Percentiles rank a stretch among this genome's conserved stretches.
Conservation (phyloP, 2,888 invertebrate species). For the Sericinus montela region DNA sequence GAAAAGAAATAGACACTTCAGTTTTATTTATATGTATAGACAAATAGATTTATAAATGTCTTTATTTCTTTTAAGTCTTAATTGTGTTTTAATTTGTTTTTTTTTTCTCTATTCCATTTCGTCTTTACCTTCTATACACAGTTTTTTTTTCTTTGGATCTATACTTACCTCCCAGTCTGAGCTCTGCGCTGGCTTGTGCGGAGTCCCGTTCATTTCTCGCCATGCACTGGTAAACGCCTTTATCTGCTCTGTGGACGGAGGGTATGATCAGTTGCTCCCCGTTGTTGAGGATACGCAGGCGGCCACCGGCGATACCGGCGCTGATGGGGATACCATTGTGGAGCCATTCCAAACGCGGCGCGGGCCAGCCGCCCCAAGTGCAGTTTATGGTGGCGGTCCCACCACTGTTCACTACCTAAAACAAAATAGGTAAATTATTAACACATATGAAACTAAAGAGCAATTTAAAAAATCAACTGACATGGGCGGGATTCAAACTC, state of each 20-base stretch:
- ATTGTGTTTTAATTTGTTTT: no score
- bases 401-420: conserved; percentile 90
- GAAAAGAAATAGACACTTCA: no score
- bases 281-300: conserved; percentile 47
- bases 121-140: no score
- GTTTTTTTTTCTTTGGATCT: no score
- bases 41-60: no score
- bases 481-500: no score
- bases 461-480: no score
- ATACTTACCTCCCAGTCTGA: conserved; percentile 86
- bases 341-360: conserved; percentile 85
- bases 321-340: conserved; percentile 84
- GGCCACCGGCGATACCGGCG: conserved; percentile 61
- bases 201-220: conserved; percentile 88
- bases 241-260: conserved; percentile 86
- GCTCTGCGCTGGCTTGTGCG: conserved; percentile 88
- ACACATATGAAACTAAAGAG: no score
- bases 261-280: conserved; percentile 63
- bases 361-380: conserved; percentile 87
- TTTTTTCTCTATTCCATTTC: no score
- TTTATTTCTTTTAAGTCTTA: no score
- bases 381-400: conserved; percentile 91
- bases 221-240: conserved; percentile 94
- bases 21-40: no score
- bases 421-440: conserved; percentile 6